These are phyloP conservation scores for Gavia stellata DNA, from an alignment of 2,113 vertebrate genomes.

Conservation along the genomic window DNA sequence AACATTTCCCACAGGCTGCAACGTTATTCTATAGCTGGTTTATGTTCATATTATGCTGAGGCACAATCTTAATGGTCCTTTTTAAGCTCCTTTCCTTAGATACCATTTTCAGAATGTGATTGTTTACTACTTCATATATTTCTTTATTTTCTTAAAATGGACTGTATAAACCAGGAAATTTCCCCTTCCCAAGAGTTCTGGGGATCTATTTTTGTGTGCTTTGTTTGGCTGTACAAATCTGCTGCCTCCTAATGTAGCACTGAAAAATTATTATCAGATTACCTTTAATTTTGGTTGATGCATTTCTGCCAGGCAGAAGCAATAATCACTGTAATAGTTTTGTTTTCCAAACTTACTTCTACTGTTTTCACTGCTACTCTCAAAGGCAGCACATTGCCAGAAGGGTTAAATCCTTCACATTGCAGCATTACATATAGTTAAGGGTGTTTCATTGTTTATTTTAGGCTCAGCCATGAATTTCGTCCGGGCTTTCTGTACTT, in stretches of 20 bases:
- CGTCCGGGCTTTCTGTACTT: neutral
- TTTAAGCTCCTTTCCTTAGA: neutral
- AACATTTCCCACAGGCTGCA: neutral
- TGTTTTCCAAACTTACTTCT: neutral
- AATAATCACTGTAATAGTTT: neutral
- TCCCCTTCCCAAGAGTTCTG: neutral
- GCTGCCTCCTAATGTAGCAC: neutral
- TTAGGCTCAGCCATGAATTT: neutral
- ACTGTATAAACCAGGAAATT: neutral
- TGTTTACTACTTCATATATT: neutral
- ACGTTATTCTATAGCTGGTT: neutral
- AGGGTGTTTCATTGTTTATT: neutral
- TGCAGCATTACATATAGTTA: neutral
- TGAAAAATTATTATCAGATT: neutral
- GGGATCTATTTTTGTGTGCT: neutral
- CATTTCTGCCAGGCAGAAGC: neutral
- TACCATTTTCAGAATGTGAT: neutral
- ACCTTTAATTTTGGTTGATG: constrained; percentile 10
- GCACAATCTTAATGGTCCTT: neutral
- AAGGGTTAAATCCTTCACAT: constrained; percentile 3
- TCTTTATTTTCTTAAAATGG: neutral
- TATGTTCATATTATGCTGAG: neutral
- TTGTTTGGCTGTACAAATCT: constrained; percentile 5
- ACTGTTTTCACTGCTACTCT: neutral
- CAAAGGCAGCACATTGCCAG: neutral